Base-by-base conservation (phyloP, 92 coral and sea anemone genomes). In the Micromussa lordhowensis region DNA sequence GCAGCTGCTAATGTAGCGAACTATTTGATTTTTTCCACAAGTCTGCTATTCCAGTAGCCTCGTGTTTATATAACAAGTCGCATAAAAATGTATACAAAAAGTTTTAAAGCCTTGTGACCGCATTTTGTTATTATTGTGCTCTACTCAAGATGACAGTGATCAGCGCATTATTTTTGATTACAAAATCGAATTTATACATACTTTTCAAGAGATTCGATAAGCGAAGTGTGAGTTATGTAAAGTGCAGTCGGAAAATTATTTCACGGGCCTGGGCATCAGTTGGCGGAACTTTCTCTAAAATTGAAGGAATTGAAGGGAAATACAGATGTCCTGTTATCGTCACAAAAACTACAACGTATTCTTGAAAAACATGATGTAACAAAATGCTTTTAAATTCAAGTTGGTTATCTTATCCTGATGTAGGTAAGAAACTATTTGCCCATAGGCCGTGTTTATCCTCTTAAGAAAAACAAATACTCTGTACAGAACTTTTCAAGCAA, bases 1-100 rank as follows among this genome's bases (percentile, higher is more conserved):
- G 73, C 51, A 44, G 32, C n/a, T 73, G 26, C 16, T 18, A 73
- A 5, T 8, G 38, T n/a, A 17, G 44, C 0, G 48, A 3, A 30
- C 48, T 3, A 35, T 32, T 2, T 18, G 3, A 34, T 9, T 66
- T 34, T 73, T 73, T 19, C 78, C 35, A 28, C 63, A 2, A 24
- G 14, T 49, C 0, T 28, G n/a, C 28, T 36, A 6, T 35, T 22
- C 17, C 16, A 24, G 0, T 11, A 34, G 28, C 15, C 2, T 18
- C 16, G n/a, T 73, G 78, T 73, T 73, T 73, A 38, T 73, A 73
- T 35, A 73, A 73, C 49, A 73, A 34, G 34, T 44, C 36, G 18
- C 21, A 49, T 18, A 18, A 21, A 32, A 71, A 34, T 18, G 49
- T 4, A 73, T 36, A 3, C 51, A 44, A 44, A 44, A 31, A 24